These are phyloP conservation scores for Drosophila rellima DNA, from an alignment of 2,888 invertebrate species.

Conservation along the genomic window DNA sequence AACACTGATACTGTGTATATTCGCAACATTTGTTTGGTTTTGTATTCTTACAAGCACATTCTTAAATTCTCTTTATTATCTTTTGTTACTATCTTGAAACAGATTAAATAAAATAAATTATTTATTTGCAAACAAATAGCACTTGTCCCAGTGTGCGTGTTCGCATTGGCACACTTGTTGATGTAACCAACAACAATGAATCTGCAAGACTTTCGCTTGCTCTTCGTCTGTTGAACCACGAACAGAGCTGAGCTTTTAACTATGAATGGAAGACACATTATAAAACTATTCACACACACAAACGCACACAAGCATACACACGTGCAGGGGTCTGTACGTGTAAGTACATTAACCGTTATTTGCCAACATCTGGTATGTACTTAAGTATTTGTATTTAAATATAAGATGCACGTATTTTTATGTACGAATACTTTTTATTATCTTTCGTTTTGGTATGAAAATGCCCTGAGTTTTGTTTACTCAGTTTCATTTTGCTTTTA, in stretches of 20 bases:
- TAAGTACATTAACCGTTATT: slow-evolving; percentile 34
- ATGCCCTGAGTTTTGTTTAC: slow-evolving; percentile 50
- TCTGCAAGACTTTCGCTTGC: slow-evolving; percentile 50
- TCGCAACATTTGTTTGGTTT: neutral
- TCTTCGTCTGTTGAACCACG: slow-evolving; percentile 26
- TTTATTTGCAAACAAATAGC: slow-evolving; percentile 2
- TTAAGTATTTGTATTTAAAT: slow-evolving; percentile 19
- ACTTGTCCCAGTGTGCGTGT: slow-evolving; percentile 40
- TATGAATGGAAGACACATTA: slow-evolving; percentile 36
- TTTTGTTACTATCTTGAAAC: neutral
- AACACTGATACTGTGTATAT: neutral
- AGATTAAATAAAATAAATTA: slow-evolving; percentile 1
- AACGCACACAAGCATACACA: slow-evolving; percentile 1
- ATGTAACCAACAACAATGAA: slow-evolving; percentile 17
- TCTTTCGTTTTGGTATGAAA: slow-evolving; percentile 47
- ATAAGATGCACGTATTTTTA: slow-evolving; percentile 32
- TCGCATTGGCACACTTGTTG: slow-evolving; percentile 42
- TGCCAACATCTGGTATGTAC: slow-evolving; percentile 35
- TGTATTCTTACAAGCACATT: slow-evolving; percentile 16
- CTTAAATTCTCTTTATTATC: neutral
- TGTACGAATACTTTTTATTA: slow-evolving; percentile 35
- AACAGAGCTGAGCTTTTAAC: slow-evolving; percentile 38
- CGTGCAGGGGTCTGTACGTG: neutral
- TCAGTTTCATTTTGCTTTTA: slow-evolving; percentile 20
- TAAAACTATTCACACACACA: slow-evolving; percentile 13